Evolutionary conservation across 2,888 invertebrate genomes (phyloP).

Genomic region (Choreutis nemorana): DNA sequence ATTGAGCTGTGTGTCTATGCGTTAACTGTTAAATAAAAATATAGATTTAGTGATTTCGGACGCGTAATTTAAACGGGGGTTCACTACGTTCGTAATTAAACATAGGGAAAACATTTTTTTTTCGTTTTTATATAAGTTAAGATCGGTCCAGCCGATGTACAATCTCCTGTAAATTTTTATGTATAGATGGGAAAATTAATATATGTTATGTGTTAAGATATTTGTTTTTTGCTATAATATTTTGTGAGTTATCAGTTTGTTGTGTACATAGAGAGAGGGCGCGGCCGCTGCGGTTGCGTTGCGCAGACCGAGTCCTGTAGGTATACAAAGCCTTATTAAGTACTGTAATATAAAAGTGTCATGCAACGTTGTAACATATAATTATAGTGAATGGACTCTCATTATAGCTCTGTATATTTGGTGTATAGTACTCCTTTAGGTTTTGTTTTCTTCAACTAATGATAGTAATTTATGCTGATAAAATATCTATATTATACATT

Average conservation of each 20-base stretch:
- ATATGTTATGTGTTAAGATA: conserved; percentile 52
- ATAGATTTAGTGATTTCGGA: conserved; percentile 14
- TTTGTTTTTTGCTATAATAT: conserved; percentile 38
- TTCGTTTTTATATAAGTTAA: conserved; percentile 27
- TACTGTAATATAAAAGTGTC: conserved; percentile 45
- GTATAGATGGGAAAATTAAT: conserved; percentile 62
- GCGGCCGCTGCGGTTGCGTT: conserved; percentile 13
- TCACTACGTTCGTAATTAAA: conserved; percentile 11
- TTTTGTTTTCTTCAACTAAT: conserved; percentile 52
- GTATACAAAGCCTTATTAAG: conserved; percentile 46
- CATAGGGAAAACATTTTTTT: conserved; percentile 24
- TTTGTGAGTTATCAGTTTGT: conserved; percentile 19
- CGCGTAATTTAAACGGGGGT: conserved; percentile 16
- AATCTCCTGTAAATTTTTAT: conserved; percentile 61
- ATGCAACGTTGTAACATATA: conserved; percentile 56
- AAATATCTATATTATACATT: conserved; percentile 36
- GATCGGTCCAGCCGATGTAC: conserved; percentile 43
- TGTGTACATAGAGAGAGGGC: conserved; percentile 16
- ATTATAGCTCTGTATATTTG: conserved; percentile 58
- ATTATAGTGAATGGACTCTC: conserved; percentile 45
- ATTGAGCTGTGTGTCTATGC: conserved; percentile 21
- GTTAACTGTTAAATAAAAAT: conserved; percentile 19
- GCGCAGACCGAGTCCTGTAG: conserved; percentile 29
- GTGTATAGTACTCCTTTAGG: conserved; percentile 57
- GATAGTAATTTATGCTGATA: conserved; percentile 65